Percentiles rank a stretch among this genome's conserved stretches.
phyloP scores from a whole-genome alignment of 2,113 vertebrate species.

The Calidris pygmaea region DNA sequence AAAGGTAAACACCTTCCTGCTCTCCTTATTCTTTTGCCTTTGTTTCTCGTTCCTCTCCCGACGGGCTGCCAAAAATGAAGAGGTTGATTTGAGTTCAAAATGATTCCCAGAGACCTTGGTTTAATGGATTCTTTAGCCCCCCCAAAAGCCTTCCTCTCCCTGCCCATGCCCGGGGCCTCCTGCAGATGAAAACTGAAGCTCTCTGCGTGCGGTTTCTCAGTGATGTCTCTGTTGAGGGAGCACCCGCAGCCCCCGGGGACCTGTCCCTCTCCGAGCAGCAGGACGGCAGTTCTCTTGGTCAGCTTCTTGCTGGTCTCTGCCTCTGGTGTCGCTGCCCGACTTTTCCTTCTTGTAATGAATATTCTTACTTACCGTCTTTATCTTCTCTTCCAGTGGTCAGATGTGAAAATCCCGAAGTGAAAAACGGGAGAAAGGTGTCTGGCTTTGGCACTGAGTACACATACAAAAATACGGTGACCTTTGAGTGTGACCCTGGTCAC shows the following conservation, averaged over 20 bases:
- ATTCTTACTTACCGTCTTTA: not conserved
- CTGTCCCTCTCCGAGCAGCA: no score
- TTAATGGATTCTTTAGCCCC: not conserved
- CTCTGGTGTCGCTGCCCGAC: not conserved
- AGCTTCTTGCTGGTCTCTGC: not conserved
- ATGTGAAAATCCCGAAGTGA: conserved; percentile 31
- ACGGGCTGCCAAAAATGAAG: not conserved
- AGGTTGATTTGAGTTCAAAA: not conserved
- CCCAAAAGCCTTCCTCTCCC: not conserved
- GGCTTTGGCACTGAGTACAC: not conserved
- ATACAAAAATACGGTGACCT: not conserved
- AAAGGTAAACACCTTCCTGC: conserved; percentile 14
- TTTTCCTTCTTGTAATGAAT: not conserved
- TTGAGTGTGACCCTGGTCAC: conserved; percentile 20
- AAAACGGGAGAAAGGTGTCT: not conserved
- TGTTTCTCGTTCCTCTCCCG: not conserved
- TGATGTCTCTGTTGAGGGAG: not conserved
- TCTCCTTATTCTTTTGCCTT: not conserved
- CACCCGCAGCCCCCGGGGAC: no score
- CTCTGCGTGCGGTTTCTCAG: not conserved
- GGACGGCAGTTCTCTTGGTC: not conserved
- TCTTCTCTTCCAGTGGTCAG: conserved; percentile 24
- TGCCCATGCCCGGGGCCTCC: not conserved
- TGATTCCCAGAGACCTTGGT: not conserved
- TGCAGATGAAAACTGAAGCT: not conserved